Conservation (phyloP, 2,797 vertebrate genomes). For the Cuculus canorus region DNA sequence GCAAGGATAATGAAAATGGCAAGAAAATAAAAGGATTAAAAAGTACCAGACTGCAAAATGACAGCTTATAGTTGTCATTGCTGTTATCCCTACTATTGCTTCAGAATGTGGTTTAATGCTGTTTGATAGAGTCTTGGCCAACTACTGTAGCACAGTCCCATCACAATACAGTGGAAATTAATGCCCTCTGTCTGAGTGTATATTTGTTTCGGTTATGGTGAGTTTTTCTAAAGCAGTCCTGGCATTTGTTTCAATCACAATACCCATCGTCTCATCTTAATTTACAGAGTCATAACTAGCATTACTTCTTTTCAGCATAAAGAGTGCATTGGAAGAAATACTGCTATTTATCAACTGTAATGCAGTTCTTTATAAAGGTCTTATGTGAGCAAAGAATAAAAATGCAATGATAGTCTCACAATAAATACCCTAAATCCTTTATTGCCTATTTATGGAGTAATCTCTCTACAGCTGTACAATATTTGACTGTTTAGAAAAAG, state of each 20-base stretch:
- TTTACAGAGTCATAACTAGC: slow-evolving; percentile 69
- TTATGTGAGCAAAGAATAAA: slow-evolving; percentile 72
- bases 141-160: not conserved
- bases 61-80: slow-evolving; percentile 47
- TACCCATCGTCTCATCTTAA: slow-evolving; percentile 63
- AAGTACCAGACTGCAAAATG: slow-evolving; percentile 39
- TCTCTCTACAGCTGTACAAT: slow-evolving; percentile 57
- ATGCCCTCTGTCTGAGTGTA: not conserved
- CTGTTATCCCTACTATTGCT: slow-evolving; percentile 43
- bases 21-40: slow-evolving; percentile 18
- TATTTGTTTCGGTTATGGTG: not conserved
- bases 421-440: slow-evolving; percentile 74
- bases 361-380: slow-evolving; percentile 70
- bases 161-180: slow-evolving; percentile 4
- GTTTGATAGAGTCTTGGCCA: slow-evolving; percentile 47
- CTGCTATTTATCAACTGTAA: slow-evolving; percentile 71
- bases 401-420: slow-evolving; percentile 64
- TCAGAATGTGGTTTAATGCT: slow-evolving; percentile 18
- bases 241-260: slow-evolving; percentile 69
- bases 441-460: slow-evolving; percentile 66
- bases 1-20: slow-evolving; percentile 10
- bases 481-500: slow-evolving; percentile 58
- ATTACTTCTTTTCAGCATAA: slow-evolving; percentile 68
- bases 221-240: slow-evolving; percentile 19
- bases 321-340: slow-evolving; percentile 65